A percentile compares a stretch with the other conserved stretches of the same genome.
phyloP scores from a whole-genome alignment of 2,888 invertebrate species.

The Hylaea fasciaria region DNA sequence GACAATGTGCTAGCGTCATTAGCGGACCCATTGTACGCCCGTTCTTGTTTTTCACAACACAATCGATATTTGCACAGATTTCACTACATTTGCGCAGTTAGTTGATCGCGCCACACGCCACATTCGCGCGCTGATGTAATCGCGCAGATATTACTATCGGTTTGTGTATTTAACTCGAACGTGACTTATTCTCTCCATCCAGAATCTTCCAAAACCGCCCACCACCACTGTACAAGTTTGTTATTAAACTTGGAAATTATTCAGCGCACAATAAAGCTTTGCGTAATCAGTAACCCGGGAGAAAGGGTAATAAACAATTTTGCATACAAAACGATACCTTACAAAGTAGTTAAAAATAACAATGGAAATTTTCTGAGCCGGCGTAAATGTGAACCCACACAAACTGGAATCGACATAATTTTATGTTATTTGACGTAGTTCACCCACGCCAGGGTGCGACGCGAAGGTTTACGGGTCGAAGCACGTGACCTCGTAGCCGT shows the following conservation, averaged over 20 bases:
- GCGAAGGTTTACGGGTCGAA: constrained; percentile 41
- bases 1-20: constrained; percentile 65
- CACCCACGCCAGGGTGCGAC: constrained; percentile 47
- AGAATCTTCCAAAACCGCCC: constrained; percentile 4
- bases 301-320: constrained; percentile 19
- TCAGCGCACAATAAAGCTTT: constrained; percentile 1
- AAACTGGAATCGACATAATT: constrained; percentile 44
- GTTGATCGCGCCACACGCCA: constrained; percentile 35
- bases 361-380: constrained; percentile 47
- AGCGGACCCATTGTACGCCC: constrained; percentile 63
- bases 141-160: constrained; percentile 36
- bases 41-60: constrained; percentile 64
- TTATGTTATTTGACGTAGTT: constrained; percentile 50
- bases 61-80: constrained; percentile 77
- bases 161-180: constrained; percentile 28
- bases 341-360: constrained; percentile 45
- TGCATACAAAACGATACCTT: constrained; percentile 43
- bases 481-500: constrained; percentile 59
- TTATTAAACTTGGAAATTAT: background rate
- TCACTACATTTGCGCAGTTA: constrained; percentile 74
- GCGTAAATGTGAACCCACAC: constrained; percentile 41
- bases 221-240: constrained; percentile 9
- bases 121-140: constrained; percentile 68
- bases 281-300: constrained; percentile 1
- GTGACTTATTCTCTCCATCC: constrained; percentile 7